These are phyloP conservation scores for Metalampra italica DNA, from an alignment of 2,888 invertebrate species.

Conservation along the genomic window DNA sequence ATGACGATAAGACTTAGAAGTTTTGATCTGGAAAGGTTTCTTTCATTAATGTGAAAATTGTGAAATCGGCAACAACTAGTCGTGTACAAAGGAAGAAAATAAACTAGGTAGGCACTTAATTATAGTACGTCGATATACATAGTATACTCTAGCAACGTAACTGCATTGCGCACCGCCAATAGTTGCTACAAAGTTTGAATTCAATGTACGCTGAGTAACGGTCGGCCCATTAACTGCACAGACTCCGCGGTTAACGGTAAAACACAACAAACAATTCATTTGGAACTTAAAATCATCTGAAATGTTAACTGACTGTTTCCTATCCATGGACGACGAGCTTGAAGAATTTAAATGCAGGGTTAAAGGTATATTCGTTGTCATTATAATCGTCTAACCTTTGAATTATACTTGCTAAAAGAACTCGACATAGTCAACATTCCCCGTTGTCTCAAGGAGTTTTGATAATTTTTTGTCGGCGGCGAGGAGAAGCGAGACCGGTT, in stretches of 20 bases:
- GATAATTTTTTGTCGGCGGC: not conserved
- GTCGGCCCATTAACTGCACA: slow-evolving; percentile 11
- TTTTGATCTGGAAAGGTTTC: not conserved
- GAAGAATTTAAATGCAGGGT: not conserved
- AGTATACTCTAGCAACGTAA: not conserved
- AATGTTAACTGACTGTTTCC: not conserved
- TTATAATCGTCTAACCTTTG: slow-evolving; percentile 12
- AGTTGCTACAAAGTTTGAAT: slow-evolving; percentile 2
- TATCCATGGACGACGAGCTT: not conserved
- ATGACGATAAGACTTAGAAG: not conserved
- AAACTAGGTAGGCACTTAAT: no score
- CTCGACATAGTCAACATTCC: slow-evolving; percentile 1
- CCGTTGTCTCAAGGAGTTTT: slow-evolving; percentile 2
- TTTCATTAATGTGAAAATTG: not conserved
- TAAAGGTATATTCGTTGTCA: not conserved
- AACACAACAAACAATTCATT: not conserved
- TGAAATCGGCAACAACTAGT: no score
- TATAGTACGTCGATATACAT: not conserved
- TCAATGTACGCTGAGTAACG: slow-evolving; percentile 12
- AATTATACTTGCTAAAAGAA: slow-evolving; percentile 13
- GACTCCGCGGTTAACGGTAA: slow-evolving; percentile 8
- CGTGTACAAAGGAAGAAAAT: no score
- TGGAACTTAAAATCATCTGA: not conserved
- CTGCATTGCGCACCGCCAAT: not conserved
- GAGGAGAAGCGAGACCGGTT: not conserved